These are phyloP conservation scores for Hassar affinis DNA, from an alignment of 2,113 vertebrate species.

Conservation along the genomic window DNA sequence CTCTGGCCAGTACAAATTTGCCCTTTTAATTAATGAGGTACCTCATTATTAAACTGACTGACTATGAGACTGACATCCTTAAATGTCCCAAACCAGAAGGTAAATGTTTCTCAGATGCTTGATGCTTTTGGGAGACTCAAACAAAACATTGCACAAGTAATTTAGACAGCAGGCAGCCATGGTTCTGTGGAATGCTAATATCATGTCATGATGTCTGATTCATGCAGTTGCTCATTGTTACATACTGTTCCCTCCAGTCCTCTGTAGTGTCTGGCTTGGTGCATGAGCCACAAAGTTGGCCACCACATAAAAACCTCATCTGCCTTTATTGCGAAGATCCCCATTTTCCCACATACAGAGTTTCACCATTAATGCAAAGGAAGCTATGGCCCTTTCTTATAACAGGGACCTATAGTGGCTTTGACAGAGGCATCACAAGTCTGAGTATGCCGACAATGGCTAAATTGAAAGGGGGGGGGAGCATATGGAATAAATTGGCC, in stretches of 20 bases:
- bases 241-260: conserved; percentile 66
- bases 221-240: conserved; percentile 75
- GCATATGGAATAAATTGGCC: conserved; percentile 15
- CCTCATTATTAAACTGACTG: conserved; percentile 11
- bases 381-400: conserved; percentile 18
- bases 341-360: conserved; percentile 53
- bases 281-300: conserved; percentile 67
- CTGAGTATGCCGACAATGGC: conserved; percentile 2
- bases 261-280: conserved; percentile 69
- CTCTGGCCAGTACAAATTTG: neutral
- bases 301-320: conserved; percentile 69
- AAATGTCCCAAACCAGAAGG: neutral
- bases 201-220: conserved; percentile 56
- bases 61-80: neutral
- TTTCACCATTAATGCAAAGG: conserved; percentile 13
- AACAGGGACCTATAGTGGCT: conserved; percentile 22
- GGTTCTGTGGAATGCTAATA: conserved; percentile 45
- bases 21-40: neutral
- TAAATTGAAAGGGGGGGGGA: conserved; percentile 25
- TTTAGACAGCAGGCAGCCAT: conserved; percentile 42
- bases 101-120: conserved; percentile 18
- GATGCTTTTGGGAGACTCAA: conserved; percentile 27
- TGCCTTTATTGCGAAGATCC: conserved; percentile 61
- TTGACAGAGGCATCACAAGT: conserved; percentile 23
- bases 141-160: conserved; percentile 36